Base-by-base conservation (phyloP, 2,888 invertebrate genomes). In the Druceiella hillmani region DNA sequence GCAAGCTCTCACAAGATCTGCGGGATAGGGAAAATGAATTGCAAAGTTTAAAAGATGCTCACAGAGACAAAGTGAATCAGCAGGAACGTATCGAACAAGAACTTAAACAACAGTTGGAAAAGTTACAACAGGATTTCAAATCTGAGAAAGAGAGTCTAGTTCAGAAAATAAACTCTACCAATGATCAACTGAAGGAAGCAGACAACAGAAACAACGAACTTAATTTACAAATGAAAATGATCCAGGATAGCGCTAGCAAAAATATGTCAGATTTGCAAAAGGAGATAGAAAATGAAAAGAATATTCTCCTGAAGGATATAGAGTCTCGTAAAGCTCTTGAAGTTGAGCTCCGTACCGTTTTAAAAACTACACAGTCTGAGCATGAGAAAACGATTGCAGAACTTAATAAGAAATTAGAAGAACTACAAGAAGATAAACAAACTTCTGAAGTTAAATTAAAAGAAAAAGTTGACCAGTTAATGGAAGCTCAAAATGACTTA, bases 11-110 rank as follows among this genome's bases (percentile, higher is more conserved):
- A 3, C 71, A 74, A 45, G 72, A 75, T 47, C 55, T 79, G 1
- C 69, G 74, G 49, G 65, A 66, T 11, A 75, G 78, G 27, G 79
- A 79, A 52, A 74, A 69, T 47, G 71, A 76, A 45, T 59, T 76
- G 22, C 72, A 76, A 50, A 61, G 64, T 4, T 52, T 76, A 2
- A 66, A 72, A 51, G 69, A 74, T 40, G 66, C 66, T 47, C 58
- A 63, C 28, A 62, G 67, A 48, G 67, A 68, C 50, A 59, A 60
- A n/a, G 51, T 55, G 7, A 64, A 65, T 44, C 66, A 64, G 47
- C 59, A 68, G 33, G 66, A 66, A 33, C 57, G 69, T 49, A 52
- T 55, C 40, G 67, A 72, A 54, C 71, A 74, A 55, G 69, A 70
- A 51, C 55, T 70, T 32, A 66, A 71, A 49, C 66, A 72, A 49